Evolutionary conservation across 1,140 invertebrate species (phyloP).

Genomic region (Drosophila yakuba): DNA sequence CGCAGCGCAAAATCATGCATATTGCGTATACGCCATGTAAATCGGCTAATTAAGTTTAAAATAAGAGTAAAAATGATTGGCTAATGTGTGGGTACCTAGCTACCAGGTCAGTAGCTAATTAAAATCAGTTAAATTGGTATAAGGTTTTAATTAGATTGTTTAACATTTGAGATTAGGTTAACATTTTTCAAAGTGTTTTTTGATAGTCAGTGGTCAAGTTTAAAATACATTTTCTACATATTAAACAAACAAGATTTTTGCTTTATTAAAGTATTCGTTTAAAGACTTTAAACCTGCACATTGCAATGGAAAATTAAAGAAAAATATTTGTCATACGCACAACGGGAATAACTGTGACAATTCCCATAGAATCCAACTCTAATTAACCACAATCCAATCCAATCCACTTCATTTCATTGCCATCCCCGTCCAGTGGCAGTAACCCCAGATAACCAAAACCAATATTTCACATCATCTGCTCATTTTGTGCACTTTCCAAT

Average conservation of each 20-base stretch:
- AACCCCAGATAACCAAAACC: constrained; percentile 16
- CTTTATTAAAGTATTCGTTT: too few relatives aligned
- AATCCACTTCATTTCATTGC: background rate
- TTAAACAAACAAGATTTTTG: too few relatives aligned
- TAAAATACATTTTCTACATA: too few relatives aligned
- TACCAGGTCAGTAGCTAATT: background rate
- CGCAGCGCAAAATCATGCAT: background rate
- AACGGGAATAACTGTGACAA: constrained; percentile 21
- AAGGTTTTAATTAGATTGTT: background rate
- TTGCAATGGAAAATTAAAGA: constrained; percentile 19
- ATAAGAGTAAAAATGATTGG: background rate
- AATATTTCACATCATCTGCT: constrained; percentile 33
- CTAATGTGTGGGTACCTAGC: background rate
- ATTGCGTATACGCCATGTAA: constrained; percentile 19
- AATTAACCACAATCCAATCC: constrained; percentile 48
- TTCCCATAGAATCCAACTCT: constrained; percentile 18
- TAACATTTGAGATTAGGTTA: background rate
- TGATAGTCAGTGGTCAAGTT: too few relatives aligned
- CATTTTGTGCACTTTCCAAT: constrained; percentile 39
- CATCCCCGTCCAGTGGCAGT: constrained; percentile 1
- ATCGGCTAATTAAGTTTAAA: background rate
- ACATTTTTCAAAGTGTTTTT: too few relatives aligned
- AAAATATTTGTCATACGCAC: constrained; percentile 3
- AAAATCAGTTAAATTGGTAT: background rate
- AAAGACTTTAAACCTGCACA: background rate